Conservation (phyloP, 2,888 invertebrate species). For the Onchidella celtica region DNA sequence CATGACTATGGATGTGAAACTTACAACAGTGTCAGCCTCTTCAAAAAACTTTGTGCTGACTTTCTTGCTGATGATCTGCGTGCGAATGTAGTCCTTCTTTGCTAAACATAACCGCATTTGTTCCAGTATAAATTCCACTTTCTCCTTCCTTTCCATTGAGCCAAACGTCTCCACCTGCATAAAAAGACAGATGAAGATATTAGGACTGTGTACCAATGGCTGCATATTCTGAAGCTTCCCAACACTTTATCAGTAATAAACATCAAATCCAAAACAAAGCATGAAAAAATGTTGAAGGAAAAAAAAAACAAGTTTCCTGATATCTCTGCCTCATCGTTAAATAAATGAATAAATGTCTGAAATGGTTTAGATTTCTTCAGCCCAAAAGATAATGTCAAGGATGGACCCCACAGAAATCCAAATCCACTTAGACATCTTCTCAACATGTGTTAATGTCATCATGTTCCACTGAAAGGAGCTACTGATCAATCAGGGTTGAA, state of each 20-base stretch:
- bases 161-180: constrained; percentile 94
- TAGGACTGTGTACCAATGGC: too few relatives aligned
- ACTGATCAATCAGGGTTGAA: too few relatives aligned
- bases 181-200: not conserved
- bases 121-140: constrained; percentile 96
- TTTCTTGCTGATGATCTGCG: constrained; percentile 99
- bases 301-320: not conserved
- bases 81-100: constrained; percentile 97
- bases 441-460: too few relatives aligned
- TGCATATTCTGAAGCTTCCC: too few relatives aligned
- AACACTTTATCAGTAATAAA: not conserved
- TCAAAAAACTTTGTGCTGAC: constrained; percentile 98
- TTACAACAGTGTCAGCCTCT: constrained; percentile 86
- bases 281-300: not conserved
- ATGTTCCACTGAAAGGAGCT: too few relatives aligned
- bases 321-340: too few relatives aligned
- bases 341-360: too few relatives aligned
- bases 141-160: constrained; percentile 98
- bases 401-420: too few relatives aligned
- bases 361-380: too few relatives aligned
- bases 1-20: too few relatives aligned
- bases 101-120: constrained; percentile 98
- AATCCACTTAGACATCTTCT: too few relatives aligned
- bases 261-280: not conserved
- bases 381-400: too few relatives aligned